Conservation (phyloP, 2,797 vertebrate species). For the Leucoraja ocellata region DNA sequence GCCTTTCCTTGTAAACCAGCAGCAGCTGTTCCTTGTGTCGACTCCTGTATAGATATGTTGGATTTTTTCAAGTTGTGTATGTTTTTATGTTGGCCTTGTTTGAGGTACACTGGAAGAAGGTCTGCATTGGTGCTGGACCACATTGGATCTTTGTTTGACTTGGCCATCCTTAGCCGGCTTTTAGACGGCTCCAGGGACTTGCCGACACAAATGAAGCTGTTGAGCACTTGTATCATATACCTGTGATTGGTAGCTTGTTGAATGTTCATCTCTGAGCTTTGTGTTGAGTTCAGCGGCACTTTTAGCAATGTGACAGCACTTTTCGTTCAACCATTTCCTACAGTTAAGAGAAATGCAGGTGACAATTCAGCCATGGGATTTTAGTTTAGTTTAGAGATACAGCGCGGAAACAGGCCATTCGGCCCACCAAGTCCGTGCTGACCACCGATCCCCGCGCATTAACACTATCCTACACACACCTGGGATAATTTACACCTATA, state of each 20-base stretch:
- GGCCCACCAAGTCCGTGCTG: too few relatives aligned
- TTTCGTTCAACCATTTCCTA: neutral
- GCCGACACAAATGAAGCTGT: neutral
- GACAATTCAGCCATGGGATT: neutral
- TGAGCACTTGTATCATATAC: neutral
- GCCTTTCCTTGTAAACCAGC: too few relatives aligned
- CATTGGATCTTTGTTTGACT: neutral
- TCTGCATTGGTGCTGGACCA: neutral
- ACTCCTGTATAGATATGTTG: neutral
- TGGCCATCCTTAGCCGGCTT: neutral
- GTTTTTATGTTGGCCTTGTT: neutral
- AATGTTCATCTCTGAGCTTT: neutral
- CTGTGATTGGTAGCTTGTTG: neutral
- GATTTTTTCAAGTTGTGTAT: neutral
- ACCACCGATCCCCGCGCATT: too few relatives aligned
- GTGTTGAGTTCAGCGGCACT: neutral
- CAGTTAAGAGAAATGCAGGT: neutral
- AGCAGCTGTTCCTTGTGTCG: too few relatives aligned
- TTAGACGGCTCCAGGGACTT: neutral
- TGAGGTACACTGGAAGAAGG: neutral
- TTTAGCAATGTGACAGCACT: neutral
- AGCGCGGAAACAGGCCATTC: too few relatives aligned
- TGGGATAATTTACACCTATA: too few relatives aligned
- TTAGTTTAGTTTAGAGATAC: too few relatives aligned
- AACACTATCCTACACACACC: too few relatives aligned